Evolutionary conservation across 2,888 invertebrate genomes (phyloP).

Genomic region (Leptogaster cylindrica): DNA sequence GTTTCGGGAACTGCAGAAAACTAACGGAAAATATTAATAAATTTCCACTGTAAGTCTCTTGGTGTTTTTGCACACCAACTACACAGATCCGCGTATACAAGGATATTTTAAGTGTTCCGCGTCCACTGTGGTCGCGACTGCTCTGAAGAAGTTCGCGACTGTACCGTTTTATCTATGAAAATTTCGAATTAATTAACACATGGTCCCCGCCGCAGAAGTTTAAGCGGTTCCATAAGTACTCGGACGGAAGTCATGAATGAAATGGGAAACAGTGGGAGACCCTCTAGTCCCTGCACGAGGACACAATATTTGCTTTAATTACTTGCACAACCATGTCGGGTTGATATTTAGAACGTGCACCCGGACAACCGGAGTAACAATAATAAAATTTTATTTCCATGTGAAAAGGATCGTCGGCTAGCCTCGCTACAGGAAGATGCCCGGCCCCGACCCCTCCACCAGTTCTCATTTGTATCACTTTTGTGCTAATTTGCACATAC

Average conservation of each 20-base stretch:
- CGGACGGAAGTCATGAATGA: slow-evolving; percentile 4
- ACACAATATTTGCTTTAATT: slow-evolving; percentile 39
- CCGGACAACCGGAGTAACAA: slow-evolving; percentile 1
- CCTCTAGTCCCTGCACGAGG: background rate
- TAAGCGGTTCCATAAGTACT: slow-evolving; percentile 29
- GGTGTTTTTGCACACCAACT: too few relatives aligned
- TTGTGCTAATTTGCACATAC: slow-evolving; percentile 36
- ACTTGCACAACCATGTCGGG: slow-evolving; percentile 20
- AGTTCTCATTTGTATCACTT: slow-evolving; percentile 37
- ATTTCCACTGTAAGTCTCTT: too few relatives aligned
- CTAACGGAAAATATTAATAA: too few relatives aligned
- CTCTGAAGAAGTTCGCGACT: slow-evolving; percentile 10
- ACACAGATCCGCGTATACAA: background rate
- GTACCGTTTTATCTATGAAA: slow-evolving; percentile 14
- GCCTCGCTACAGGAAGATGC: background rate
- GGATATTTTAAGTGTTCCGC: background rate
- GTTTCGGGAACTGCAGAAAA: too few relatives aligned
- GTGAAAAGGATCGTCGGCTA: background rate
- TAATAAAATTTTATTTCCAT: slow-evolving; percentile 38
- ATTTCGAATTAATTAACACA: slow-evolving; percentile 38
- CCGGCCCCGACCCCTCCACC: slow-evolving; percentile 18
- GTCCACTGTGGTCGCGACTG: background rate
- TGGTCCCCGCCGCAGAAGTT: slow-evolving; percentile 9
- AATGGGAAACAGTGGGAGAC: slow-evolving; percentile 15
- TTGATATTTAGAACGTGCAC: slow-evolving; percentile 22